Conservation (phyloP, 2,888 invertebrate genomes). For the Vesta saturnalis region DNA sequence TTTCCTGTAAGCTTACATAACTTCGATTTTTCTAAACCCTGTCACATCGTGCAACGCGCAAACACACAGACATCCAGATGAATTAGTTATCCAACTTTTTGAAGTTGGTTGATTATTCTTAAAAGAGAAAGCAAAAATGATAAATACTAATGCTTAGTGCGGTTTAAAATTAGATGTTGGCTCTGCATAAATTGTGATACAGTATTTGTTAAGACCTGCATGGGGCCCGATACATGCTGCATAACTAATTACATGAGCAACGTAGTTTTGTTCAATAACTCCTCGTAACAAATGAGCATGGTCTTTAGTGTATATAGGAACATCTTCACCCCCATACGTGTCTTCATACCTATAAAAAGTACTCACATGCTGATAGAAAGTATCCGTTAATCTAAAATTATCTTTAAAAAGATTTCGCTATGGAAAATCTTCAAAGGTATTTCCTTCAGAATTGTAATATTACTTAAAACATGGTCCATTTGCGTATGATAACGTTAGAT, state of each 20-base stretch:
- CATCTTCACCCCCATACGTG: conserved; percentile 76
- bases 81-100: no score
- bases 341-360: conserved; percentile 65
- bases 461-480: conserved; percentile 71
- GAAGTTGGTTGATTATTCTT: no score
- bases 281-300: conserved; percentile 87
- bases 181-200: no score
- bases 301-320: conserved; percentile 69
- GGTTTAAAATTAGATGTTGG: no score
- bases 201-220: conserved; percentile 35
- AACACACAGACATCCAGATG: no score
- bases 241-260: conserved; percentile 82
- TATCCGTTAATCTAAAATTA: conserved; percentile 52
- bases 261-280: conserved; percentile 87
- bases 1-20: no score
- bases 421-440: conserved; percentile 51
- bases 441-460: conserved; percentile 60
- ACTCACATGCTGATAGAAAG: conserved; percentile 65
- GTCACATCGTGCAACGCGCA: no score
- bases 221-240: conserved; percentile 75
- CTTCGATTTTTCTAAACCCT: no score
- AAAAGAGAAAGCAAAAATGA: no score
- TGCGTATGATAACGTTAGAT: conserved; percentile 71
- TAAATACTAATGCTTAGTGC: no score
- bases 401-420: conserved; percentile 58